Base-by-base conservation (phyloP, 2,113 vertebrate species). In the Brachyistius frenatus region DNA sequence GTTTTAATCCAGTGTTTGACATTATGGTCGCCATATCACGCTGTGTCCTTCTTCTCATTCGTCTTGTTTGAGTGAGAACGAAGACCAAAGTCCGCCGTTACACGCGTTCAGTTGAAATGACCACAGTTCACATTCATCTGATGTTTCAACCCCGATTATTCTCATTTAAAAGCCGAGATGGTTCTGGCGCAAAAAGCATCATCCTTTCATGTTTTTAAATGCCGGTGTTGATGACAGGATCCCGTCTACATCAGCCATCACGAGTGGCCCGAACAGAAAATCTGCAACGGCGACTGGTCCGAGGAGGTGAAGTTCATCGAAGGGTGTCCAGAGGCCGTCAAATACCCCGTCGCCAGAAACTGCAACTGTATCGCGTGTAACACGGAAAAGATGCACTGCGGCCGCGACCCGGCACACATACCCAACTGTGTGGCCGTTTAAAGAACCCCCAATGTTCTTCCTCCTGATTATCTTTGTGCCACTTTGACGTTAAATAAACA, bases 301-400 rank as follows among this genome's bases (percentile, higher is more conserved):
- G 96, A 98, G 0, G 94, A 97, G 91, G 96, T 95, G 0, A 91
- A 95, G 60, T 91, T 91, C 85, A 86, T 98, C 52, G 92, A 95
- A 1, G 96, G 94, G 71, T 99, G 98, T 35, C 90, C 94, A 2
- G 84, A 87, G 15, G 93, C 93, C 0, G 87, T 97, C 62, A 94
- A 92, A 0, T 97, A 97, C 55, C 97, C 97, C 0, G 95, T 97
- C 78, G 97, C 97, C 68, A 95, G 91, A 3, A 94, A 86, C 55
- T 99, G 98, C 58, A 80, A 94, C 9, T 99, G 98, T 54, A 89
- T 75, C 44, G 65, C 41, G 2, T 99, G 98, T 10, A 88, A 96
- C 54, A 91, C 89, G 0, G 89, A 92, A 37, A 92, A 53, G 86
- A 96, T 96, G 0, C 93, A 97, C 90, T 99, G 97, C 32, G 95